Evolutionary conservation across 2,113 vertebrate genomes (phyloP).

Genomic region (Ploceus nigricollis): DNA sequence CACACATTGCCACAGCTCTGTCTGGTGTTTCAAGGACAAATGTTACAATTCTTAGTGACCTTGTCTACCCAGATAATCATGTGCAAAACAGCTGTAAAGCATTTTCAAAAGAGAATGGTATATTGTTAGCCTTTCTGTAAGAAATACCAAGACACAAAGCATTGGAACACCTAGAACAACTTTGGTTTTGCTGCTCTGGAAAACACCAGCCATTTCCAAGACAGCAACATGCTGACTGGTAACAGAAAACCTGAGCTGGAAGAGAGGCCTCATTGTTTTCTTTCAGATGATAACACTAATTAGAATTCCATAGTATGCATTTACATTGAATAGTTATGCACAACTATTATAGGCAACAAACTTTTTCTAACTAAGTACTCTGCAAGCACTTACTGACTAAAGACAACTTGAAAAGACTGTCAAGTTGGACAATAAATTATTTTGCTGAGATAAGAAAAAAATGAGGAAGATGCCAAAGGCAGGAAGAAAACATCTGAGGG

Average conservation of each 20-base stretch:
- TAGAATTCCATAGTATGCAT: neutral
- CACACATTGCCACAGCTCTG: neutral
- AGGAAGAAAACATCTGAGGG: neutral
- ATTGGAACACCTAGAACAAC: neutral
- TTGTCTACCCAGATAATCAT: neutral
- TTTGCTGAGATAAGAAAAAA: neutral
- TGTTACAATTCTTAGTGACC: neutral
- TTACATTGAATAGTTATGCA: neutral
- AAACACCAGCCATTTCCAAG: neutral
- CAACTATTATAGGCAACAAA: neutral
- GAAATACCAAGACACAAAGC: neutral
- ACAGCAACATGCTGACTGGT: neutral
- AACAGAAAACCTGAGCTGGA: neutral
- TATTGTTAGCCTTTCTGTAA: neutral
- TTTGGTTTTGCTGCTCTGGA: neutral
- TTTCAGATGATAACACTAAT: neutral
- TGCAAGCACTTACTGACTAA: neutral
- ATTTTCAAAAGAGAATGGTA: neutral
- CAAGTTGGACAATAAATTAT: neutral
- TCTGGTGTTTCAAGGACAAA: neutral
- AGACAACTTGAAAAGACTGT: neutral
- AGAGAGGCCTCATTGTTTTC: neutral
- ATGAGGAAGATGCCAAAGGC: fast-evolving
- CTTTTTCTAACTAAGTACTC: neutral
- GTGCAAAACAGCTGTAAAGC: neutral